These are phyloP conservation scores for Pantala flavescens DNA, from an alignment of 1,140 invertebrate species.

Conservation along the genomic window DNA sequence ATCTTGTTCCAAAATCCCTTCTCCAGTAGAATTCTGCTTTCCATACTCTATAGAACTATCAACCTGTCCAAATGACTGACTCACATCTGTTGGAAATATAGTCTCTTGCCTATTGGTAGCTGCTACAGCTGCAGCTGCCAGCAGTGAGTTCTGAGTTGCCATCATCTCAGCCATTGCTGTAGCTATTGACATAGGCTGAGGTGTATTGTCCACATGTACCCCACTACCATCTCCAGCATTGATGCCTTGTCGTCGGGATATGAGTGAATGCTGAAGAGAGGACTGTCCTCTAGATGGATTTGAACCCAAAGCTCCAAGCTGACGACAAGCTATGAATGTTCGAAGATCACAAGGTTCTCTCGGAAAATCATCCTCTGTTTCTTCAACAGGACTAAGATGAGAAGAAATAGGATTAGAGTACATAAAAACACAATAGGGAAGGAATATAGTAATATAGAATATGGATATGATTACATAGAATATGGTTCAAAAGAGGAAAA, in stretches of 20 bases:
- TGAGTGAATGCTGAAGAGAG: neutral
- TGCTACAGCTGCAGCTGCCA: neutral
- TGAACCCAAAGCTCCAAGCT: neutral
- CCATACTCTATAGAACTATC: neutral
- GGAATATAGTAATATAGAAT: neutral
- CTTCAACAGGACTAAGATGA: neutral
- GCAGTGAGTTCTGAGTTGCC: neutral
- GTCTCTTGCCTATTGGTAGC: neutral
- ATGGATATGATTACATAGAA: too few relatives aligned
- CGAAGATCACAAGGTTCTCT: neutral
- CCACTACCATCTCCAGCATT: neutral
- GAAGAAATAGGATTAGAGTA: neutral
- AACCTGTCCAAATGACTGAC: neutral
- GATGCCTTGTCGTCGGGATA: neutral
- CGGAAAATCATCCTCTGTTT: neutral
- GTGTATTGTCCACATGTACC: neutral
- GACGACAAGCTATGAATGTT: neutral
- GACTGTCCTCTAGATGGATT: neutral
- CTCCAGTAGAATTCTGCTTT: neutral
- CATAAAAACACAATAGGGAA: too few relatives aligned
- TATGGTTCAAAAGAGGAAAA: too few relatives aligned
- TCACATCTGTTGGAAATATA: neutral
- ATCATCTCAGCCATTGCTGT: neutral
- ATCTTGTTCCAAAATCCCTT: neutral
- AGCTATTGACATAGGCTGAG: neutral